phyloP scores from a whole-genome alignment of 2,113 vertebrate genomes.

The Camelus dromedarius region DNA sequence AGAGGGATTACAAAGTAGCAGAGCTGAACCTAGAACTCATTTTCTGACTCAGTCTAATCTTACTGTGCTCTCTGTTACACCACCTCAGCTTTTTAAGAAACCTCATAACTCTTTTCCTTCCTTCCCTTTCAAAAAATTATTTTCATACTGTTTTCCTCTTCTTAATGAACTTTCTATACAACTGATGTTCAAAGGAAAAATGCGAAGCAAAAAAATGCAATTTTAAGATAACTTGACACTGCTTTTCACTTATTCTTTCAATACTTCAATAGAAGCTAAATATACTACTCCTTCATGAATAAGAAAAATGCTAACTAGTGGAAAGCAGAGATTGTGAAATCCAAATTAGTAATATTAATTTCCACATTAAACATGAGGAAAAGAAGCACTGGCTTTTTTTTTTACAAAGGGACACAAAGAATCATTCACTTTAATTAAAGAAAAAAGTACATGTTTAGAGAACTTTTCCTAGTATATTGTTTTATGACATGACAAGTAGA shows the following conservation, averaged over 20 bases:
- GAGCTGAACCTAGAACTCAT: background rate
- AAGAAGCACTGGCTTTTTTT: background rate
- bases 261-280: background rate
- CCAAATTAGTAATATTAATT: slow-evolving; percentile 34
- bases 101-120: background rate
- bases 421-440: slow-evolving; percentile 25
- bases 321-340: background rate
- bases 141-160: slow-evolving; percentile 29
- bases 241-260: slow-evolving; percentile 1
- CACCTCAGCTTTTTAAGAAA: background rate
- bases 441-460: background rate
- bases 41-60: background rate
- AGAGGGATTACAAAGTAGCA: slow-evolving; percentile 13
- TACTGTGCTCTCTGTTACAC: background rate
- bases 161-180: background rate
- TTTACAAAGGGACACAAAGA: background rate
- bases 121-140: slow-evolving; percentile 47
- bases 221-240: background rate
- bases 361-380: slow-evolving; percentile 14
- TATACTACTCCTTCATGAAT: background rate
- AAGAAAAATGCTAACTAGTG: background rate
- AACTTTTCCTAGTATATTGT: slow-evolving; percentile 10
- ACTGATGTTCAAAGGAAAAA: background rate
- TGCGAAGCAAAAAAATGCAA: slow-evolving; percentile 34
- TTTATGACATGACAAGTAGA: background rate